These are phyloP conservation scores for Threskiornis aethiopicus DNA, from an alignment of 2,797 vertebrate genomes.

Conservation along the genomic window DNA sequence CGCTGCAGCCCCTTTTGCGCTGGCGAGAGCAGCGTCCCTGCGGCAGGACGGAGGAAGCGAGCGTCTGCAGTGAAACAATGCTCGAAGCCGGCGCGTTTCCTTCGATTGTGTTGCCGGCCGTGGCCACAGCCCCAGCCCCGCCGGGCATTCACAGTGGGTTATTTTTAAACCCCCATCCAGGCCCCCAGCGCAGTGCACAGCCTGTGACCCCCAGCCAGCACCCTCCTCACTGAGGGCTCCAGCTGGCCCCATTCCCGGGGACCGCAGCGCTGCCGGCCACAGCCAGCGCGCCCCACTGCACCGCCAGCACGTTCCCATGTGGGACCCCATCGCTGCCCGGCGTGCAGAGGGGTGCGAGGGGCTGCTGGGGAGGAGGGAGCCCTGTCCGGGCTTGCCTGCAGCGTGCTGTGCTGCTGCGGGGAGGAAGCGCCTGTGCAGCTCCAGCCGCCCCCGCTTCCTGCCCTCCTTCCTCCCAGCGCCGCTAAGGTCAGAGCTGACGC, in stretches of 20 bases:
- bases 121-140: not conserved
- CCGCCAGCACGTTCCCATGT: accelerated
- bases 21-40: conserved; percentile 46
- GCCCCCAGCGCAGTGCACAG: not conserved
- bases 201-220: not conserved
- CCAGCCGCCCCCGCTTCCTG: conserved; percentile 32
- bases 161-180: conserved; percentile 48
- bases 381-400: not conserved
- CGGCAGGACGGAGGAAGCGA: conserved; percentile 64
- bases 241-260: accelerated
- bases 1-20: not conserved
- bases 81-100: conserved; percentile 33
- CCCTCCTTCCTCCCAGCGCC: not conserved
- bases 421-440: conserved; percentile 39
- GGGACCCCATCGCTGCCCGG: accelerated
- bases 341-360: accelerated
- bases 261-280: accelerated
- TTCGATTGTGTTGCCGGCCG: conserved; percentile 43
- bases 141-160: conserved; percentile 34
- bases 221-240: not conserved
- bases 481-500: conserved; percentile 32
- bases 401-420: accelerated
- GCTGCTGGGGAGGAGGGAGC: not conserved
- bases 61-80: conserved; percentile 59
- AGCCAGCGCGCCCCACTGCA: not conserved